These are phyloP conservation scores for Caenorhabditis remanei DNA, from an alignment of 1,140 invertebrate species.

Conservation along the genomic window DNA sequence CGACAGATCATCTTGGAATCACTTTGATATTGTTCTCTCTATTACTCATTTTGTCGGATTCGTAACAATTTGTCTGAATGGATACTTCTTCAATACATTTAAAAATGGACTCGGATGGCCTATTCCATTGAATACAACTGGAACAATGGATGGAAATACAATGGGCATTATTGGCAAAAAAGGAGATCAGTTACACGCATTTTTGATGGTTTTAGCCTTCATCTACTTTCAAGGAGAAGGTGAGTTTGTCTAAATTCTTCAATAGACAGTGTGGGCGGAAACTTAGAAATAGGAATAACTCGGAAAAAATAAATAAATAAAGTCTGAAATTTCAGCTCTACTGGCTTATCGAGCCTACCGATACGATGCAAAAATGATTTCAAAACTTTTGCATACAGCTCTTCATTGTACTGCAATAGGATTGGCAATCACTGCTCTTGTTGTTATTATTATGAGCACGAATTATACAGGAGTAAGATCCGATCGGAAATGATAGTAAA, in stretches of 20 bases:
- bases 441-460: constrained; percentile 60
- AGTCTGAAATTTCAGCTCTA: constrained; percentile 50
- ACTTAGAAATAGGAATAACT: background rate
- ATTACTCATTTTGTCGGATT: constrained; percentile 41
- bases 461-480: constrained; percentile 15
- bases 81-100: constrained; percentile 64
- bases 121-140: background rate
- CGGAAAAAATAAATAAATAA: background rate
- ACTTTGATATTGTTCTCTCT: background rate
- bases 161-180: background rate
- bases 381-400: constrained; percentile 60
- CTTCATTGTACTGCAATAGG: constrained; percentile 59
- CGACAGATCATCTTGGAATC: constrained; percentile 3
- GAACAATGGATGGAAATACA: background rate
- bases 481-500: background rate
- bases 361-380: constrained; percentile 61
- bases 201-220: constrained; percentile 62
- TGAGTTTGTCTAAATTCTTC: background rate
- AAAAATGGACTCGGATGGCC: constrained; percentile 61
- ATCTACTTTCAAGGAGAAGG: constrained; percentile 67
- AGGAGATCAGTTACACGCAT: constrained; percentile 59
- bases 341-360: constrained; percentile 65
- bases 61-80: constrained; percentile 56
- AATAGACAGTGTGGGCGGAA: background rate
- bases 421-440: constrained; percentile 56